A percentile compares a stretch with the other conserved stretches of the same genome.
Evolutionary conservation across 2,888 invertebrate species (phyloP).

Genomic region (Pollenia griseotomentosa): DNA sequence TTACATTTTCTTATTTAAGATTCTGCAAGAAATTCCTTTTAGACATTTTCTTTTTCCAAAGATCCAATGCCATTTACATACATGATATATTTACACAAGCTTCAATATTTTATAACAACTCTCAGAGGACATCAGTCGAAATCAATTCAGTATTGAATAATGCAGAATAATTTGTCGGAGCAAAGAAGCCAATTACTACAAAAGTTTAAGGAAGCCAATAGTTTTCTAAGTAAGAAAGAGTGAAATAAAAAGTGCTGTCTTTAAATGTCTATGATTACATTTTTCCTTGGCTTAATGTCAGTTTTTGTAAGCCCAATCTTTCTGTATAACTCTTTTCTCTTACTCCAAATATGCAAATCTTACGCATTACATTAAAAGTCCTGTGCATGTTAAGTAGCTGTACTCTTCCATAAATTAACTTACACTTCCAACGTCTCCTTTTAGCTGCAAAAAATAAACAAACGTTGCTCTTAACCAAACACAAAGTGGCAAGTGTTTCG

Average conservation of each 20-base stretch:
- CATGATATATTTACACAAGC: constrained; percentile 12
- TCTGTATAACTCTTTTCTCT: too few species aligned
- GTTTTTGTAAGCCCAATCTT: too few species aligned
- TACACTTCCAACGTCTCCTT: not conserved
- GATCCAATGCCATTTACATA: too few species aligned
- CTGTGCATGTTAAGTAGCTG: not conserved
- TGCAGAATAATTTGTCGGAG: not conserved
- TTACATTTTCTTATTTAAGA: too few species aligned
- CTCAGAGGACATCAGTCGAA: constrained; percentile 40
- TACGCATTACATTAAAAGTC: not conserved
- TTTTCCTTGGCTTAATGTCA: too few species aligned
- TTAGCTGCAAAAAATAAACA: too few species aligned
- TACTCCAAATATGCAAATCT: constrained; percentile 32
- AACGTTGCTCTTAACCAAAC: too few species aligned
- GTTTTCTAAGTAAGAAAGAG: too few species aligned
- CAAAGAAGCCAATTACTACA: not conserved
- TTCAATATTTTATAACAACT: not conserved
- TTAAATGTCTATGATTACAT: not conserved
- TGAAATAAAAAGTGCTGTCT: not conserved
- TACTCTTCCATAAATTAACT: not conserved
- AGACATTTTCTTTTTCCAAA: too few species aligned
- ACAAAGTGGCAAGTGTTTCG: not conserved
- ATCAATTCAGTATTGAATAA: constrained; percentile 31
- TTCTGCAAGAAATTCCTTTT: too few species aligned
- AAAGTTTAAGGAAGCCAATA: not conserved